Evolutionary conservation across 1,140 invertebrate genomes (phyloP).

Genomic region (Diorhabda carinulata): DNA sequence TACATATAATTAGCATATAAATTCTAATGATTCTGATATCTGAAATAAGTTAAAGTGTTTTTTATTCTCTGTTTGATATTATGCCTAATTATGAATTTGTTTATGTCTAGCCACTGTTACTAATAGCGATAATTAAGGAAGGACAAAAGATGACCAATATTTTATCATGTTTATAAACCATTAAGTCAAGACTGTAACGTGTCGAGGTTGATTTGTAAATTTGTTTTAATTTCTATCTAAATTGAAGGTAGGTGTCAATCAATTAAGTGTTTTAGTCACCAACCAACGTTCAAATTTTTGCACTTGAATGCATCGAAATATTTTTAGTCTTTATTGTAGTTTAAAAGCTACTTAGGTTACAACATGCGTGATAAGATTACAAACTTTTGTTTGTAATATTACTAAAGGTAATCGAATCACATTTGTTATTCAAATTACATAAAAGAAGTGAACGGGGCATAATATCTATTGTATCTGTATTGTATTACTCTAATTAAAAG

Average conservation of each 20-base stretch:
- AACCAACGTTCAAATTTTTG: neutral
- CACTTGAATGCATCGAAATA: neutral
- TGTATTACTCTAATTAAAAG: too few relatives aligned
- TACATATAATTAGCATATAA: too few relatives aligned
- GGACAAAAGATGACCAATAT: neutral
- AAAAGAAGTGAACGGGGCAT: too few relatives aligned
- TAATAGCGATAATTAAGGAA: neutral
- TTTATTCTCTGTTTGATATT: too few relatives aligned
- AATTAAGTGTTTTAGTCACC: slow-evolving; percentile 3
- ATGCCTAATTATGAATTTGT: neutral
- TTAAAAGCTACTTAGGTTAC: neutral
- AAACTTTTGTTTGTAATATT: too few relatives aligned
- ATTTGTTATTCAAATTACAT: too few relatives aligned
- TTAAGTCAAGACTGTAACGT: neutral
- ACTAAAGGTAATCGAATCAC: too few relatives aligned
- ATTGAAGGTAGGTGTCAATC: slow-evolving; percentile 1
- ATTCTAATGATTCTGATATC: too few relatives aligned
- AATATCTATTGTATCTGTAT: too few relatives aligned
- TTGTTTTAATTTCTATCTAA: slow-evolving; percentile 1
- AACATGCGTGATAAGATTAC: too few relatives aligned
- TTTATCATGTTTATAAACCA: neutral
- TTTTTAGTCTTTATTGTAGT: neutral
- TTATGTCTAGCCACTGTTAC: neutral
- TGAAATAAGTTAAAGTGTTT: too few relatives aligned
- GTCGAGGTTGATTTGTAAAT: slow-evolving; percentile 2